These are phyloP conservation scores for Phyllotreta striolata DNA, from an alignment of 2,888 invertebrate genomes.

Conservation along the genomic window DNA sequence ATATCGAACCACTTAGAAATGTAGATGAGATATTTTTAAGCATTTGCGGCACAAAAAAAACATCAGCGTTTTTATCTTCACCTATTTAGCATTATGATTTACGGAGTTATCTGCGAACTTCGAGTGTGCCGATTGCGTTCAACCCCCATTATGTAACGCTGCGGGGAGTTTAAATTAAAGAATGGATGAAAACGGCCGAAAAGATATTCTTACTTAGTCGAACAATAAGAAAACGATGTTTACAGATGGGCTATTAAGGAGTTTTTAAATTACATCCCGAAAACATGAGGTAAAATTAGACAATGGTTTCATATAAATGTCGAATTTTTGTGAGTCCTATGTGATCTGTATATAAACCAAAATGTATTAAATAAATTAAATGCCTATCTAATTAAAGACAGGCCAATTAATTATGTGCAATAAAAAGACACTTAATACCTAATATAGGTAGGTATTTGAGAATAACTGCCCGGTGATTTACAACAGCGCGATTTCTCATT, in stretches of 20 bases:
- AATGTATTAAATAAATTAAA: too few relatives aligned
- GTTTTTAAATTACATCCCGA: too few relatives aligned
- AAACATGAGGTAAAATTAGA: too few relatives aligned
- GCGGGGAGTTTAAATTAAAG: slow-evolving; percentile 20
- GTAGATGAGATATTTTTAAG: slow-evolving; percentile 44
- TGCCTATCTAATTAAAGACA: too few relatives aligned
- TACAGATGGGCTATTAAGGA: too few relatives aligned
- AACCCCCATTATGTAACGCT: slow-evolving; percentile 28
- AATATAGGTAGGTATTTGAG: slow-evolving; percentile 12
- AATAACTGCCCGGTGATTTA: slow-evolving; percentile 22
- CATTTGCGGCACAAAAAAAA: slow-evolving; percentile 38
- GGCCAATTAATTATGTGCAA: slow-evolving; percentile 1
- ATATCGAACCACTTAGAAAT: slow-evolving; percentile 43
- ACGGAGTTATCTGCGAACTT: slow-evolving; percentile 34
- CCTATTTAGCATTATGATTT: slow-evolving; percentile 41
- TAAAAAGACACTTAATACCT: slow-evolving; percentile 9
- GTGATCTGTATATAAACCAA: too few relatives aligned
- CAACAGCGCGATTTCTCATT: slow-evolving; percentile 14
- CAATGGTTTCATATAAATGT: too few relatives aligned
- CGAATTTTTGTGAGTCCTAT: too few relatives aligned
- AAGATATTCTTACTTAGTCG: slow-evolving; percentile 11
- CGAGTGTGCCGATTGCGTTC: slow-evolving; percentile 31
- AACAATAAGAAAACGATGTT: too few relatives aligned
- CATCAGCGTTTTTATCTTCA: slow-evolving; percentile 40
- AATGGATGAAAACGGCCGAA: slow-evolving; percentile 21